Percentiles rank a stretch among this genome's conserved stretches.
Evolutionary conservation across 92 coral and sea anemone species (phyloP).

Genomic region (Porites cylindrica): DNA sequence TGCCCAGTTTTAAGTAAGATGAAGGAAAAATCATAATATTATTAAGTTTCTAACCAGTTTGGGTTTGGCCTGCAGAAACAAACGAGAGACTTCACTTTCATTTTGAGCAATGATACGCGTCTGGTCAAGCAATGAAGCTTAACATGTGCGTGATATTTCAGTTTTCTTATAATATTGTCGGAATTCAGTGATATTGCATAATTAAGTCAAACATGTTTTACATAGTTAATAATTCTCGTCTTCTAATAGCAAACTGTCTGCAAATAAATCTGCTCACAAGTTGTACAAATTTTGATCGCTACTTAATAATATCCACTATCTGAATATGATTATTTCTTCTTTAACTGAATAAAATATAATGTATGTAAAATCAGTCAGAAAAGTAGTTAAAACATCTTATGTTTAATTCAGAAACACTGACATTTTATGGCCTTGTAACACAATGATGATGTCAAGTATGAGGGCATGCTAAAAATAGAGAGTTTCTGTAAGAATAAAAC

Average conservation of each 20-base stretch:
- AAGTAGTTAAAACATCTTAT: background rate
- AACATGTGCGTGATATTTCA: conserved; percentile 10
- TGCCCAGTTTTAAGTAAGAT: background rate
- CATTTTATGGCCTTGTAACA: background rate
- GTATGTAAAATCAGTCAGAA: background rate
- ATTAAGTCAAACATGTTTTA: background rate
- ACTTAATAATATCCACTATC: too few relatives aligned
- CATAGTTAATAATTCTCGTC: background rate
- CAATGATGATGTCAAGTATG: background rate
- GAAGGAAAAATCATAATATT: background rate
- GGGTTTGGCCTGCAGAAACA: conserved; percentile 26
- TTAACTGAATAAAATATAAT: too few relatives aligned
- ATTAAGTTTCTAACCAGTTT: background rate
- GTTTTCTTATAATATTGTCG: background rate
- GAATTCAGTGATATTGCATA: conserved; percentile 18
- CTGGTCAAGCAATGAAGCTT: background rate
- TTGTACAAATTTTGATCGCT: background rate
- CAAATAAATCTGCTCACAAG: too few relatives aligned
- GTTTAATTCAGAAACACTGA: background rate
- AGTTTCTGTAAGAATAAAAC: background rate
- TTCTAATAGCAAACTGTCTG: background rate
- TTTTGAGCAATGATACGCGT: background rate
- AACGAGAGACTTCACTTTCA: conserved; percentile 20
- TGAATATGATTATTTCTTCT: too few relatives aligned
- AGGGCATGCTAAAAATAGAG: background rate